Conservation (phyloP, 1,140 invertebrate genomes). For the Caenorhabditis tropicalis region DNA sequence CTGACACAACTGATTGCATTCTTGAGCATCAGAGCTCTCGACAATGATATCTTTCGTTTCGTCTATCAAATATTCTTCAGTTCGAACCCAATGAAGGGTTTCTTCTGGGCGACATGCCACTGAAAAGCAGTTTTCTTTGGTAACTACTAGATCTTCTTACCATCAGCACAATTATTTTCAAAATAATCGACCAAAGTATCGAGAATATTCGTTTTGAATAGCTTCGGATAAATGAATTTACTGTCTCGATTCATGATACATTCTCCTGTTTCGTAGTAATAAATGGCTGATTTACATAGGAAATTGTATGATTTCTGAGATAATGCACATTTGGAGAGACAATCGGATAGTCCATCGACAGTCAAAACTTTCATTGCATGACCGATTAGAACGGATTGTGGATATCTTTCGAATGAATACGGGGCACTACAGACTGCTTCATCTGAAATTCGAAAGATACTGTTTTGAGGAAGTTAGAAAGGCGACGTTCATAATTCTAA, state of each 20-base stretch:
- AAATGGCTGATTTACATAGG: constrained; percentile 69
- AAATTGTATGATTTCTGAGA: constrained; percentile 53
- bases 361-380: constrained; percentile 61
- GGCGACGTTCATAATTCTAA: too few species aligned
- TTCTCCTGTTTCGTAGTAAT: constrained; percentile 68
- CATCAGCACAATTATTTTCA: constrained; percentile 69
- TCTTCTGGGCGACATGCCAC: constrained; percentile 58
- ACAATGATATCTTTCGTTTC: constrained; percentile 65
- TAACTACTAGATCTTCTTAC: too few species aligned
- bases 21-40: constrained; percentile 61
- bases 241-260: constrained; percentile 69
- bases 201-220: constrained; percentile 48
- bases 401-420: constrained; percentile 67
- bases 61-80: constrained; percentile 65
- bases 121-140: constrained; percentile 57
- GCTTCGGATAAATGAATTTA: constrained; percentile 38
- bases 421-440: constrained; percentile 64
- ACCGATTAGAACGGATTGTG: constrained; percentile 64
- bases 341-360: constrained; percentile 61
- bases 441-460: constrained; percentile 54
- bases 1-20: constrained; percentile 66
- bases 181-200: constrained; percentile 69
- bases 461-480: background rate
- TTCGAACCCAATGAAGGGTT: constrained; percentile 65
- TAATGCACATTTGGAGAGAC: constrained; percentile 67